Base-by-base conservation (phyloP, 92 coral and sea anemone genomes). In the Galaxea fascicularis region DNA sequence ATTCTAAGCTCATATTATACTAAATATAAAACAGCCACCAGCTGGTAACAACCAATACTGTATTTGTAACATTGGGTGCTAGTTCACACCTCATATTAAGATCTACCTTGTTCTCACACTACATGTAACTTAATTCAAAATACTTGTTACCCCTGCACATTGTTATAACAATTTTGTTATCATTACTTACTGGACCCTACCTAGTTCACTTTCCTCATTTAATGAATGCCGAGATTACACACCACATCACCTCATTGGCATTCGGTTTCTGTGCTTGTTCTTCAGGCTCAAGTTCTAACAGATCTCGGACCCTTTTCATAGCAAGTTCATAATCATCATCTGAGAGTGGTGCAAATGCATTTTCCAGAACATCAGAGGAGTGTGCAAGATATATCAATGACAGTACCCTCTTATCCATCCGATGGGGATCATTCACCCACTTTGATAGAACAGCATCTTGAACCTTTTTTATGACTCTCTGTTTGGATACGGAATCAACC, bases 321-420 rank as follows among this genome's bases (percentile, higher is more conserved):
- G 99, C 99, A 30, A 97, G 91, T 77, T 97, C 99, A 87, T 97
- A 97, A 89, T 97, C 99, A 29, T 97, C 99, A 76, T 97, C 99
- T 0, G 99, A 94, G 29, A 97, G 82, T 18, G 99, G 93, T 13
- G 98, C 93, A 91, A 97, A 97, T 14, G 99, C 99, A 88, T 97
- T 97, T 65, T 97, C 99, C 46, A 97, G 82, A 53, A 97, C 99
- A 91, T 97, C 99, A 0, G 99, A 97, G 13, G 99, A 97, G 79
- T 97, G 99, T 26, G 99, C 99, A 54, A 97, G 90, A 85, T 93
- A 97, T 39, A 97, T 97, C 20, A 97, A 75, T 1, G 99, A 97
- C 68, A 97, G 71, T 26, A 84, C 83, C 60, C 94, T 84, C 63
- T 90, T 93, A 83, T 97, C 99, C 89, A 97, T 94, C 73, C 99